Base-by-base conservation (phyloP, 2,888 invertebrate species). In the Agrotis ipsilon region DNA sequence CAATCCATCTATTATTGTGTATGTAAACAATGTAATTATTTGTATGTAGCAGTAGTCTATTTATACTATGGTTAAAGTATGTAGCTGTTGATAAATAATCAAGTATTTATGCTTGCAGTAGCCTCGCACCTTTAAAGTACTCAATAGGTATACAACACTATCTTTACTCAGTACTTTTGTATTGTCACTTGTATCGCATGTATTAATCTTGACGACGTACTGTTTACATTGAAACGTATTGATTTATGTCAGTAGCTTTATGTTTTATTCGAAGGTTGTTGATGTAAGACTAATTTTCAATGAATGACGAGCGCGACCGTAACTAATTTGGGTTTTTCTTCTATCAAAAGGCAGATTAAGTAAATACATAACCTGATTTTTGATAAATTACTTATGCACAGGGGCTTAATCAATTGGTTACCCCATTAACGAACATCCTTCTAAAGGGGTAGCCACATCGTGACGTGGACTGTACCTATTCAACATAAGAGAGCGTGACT, bases 1-100 rank as follows among this genome's bases (percentile, higher is more conserved):
- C 27, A 57, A 67, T 54, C 19, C 70, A 73, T 67, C 45, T 46
- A 32, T 19, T 72, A 51, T 68, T 67, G 76, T 86, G 77, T 84
- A 78, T 74, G 55, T 80, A 70, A 72, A 59, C 39, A 32, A 51
- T 80, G 61, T 69, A 73, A 24, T 27, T 68, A 70, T 70, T 72
- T 49, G n/a, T 76, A 72, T 76, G 54, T 76, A 72, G 59, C 62
- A 46, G 43, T 68, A 68, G 75, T 75, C 68, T 55, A 45, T 58
- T 14, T 13, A 21, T 62, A 18, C 4, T 68, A 52, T 64, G 48
- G 27, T 24, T 69, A 48, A 62, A 66, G 65, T 72, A 55, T 2
- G 19, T 80, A 68, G 27, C n/a, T n/a, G 7, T 39, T 11, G 39
- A 39, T 70, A 62, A 79, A 75, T 58, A 75, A 60, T 70, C 39